Base-by-base conservation (phyloP, 2,888 invertebrate species). In the Andrena flavipes region DNA sequence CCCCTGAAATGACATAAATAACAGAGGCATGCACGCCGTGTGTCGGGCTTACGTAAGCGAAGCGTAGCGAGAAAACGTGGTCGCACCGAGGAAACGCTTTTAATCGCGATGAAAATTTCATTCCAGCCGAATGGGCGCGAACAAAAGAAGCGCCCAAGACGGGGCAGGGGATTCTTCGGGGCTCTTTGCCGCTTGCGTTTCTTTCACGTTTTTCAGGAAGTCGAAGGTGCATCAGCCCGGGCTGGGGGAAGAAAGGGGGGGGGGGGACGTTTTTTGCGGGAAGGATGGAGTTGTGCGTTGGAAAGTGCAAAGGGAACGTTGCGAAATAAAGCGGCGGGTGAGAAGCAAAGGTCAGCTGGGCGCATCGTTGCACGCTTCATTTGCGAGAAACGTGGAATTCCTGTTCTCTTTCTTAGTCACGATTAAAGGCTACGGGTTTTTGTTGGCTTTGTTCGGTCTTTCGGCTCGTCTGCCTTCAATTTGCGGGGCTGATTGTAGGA, bases 1-100 rank as follows among this genome's bases (percentile, higher is more conserved):
- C 92, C 92, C 92, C 91, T 93, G 90, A 93, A 93, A 93, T 92
- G 92, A 91, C 92, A 92, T 90, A 91, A 93, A 93, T 93, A 90
- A 92, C 89, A 85, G 71, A 70, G 54, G 74, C 85, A 77, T 78
- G 76, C 87, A 84, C 86, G 84, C 84, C 78, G 85, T 86, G 86
- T 26, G 56, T 75, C 83, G 74, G 42, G 82, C 86, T 92, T 91
- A 92, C 51, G 84, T 91, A 92, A 92, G 85, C 67, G 48, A 69
- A 48, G 42, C 16, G 20, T 7, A 42, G 74, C 77, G 42, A 56
- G 51, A 63, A 42, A 75, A 48, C 67, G 23, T 20, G 16, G 30
- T 5, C 2, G 64, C 76, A 26, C 13, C 23, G 33, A 56, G 26
- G 48, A 26, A 20, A 59, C 51, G 48, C 48, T 48, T 42, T 72